phyloP scores from a whole-genome alignment of 2,888 invertebrate genomes.

The Tillus elongatus region DNA sequence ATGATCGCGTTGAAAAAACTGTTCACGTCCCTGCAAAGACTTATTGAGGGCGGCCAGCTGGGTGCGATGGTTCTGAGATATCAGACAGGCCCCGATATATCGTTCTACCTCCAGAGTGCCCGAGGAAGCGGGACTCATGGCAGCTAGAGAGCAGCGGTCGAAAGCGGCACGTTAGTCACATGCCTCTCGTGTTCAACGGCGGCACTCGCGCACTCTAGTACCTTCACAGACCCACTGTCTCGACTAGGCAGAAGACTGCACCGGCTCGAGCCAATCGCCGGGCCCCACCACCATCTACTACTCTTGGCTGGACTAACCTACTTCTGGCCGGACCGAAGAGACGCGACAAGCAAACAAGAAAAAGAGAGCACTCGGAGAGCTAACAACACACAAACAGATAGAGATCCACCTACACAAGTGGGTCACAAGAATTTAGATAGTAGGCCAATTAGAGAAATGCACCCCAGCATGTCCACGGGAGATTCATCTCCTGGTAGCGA shows the following conservation, averaged over 20 bases:
- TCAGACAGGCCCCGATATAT: slow-evolving; percentile 55
- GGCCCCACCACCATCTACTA: slow-evolving; percentile 21
- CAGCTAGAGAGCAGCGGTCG: slow-evolving; percentile 39
- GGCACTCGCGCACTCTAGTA: neutral
- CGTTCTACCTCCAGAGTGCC: slow-evolving; percentile 53
- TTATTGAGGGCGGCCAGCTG: slow-evolving; percentile 16
- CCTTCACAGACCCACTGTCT: slow-evolving; percentile 27
- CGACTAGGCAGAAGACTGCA: slow-evolving; percentile 14
- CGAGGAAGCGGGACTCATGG: slow-evolving; percentile 68
- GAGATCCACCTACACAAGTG: slow-evolving; percentile 40
- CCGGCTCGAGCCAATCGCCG: slow-evolving; percentile 14
- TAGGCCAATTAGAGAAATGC: slow-evolving; percentile 18
- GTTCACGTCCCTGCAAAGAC: slow-evolving; percentile 23
- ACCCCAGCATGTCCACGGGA: slow-evolving; percentile 7
- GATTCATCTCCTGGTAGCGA: slow-evolving; percentile 9
- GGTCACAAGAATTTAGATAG: slow-evolving; percentile 33
- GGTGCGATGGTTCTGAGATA: slow-evolving; percentile 39
- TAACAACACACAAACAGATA: slow-evolving; percentile 26
- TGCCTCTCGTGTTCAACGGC: neutral
- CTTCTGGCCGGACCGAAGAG: slow-evolving; percentile 27
- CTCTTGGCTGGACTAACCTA: slow-evolving; percentile 38
- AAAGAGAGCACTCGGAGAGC: neutral
- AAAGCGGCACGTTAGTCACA: slow-evolving; percentile 38
- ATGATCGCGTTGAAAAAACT: slow-evolving; percentile 19
- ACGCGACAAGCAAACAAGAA: slow-evolving; percentile 11